Evolutionary conservation across 2,888 invertebrate species (phyloP).

Genomic region (Lithophane semibrunnea): DNA sequence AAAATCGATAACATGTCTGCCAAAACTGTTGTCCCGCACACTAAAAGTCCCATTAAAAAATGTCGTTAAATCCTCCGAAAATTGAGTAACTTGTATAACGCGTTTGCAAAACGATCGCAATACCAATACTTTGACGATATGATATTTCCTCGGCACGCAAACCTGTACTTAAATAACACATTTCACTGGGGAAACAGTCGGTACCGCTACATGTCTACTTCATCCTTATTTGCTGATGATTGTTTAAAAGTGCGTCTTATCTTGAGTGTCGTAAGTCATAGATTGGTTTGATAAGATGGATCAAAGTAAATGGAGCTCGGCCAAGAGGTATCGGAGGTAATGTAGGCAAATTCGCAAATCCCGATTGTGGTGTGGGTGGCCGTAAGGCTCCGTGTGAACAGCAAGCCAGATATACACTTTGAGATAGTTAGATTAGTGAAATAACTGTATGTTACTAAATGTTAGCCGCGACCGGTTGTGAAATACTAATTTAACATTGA

Average conservation of each 20-base stretch:
- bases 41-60: constrained; percentile 55
- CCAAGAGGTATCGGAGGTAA: constrained; percentile 69
- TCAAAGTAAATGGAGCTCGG: constrained; percentile 55
- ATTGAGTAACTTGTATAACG: constrained; percentile 65
- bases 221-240: constrained; percentile 46
- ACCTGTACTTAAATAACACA: constrained; percentile 71
- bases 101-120: constrained; percentile 65
- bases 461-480: constrained; percentile 63
- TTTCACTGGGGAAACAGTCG: constrained; percentile 65
- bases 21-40: constrained; percentile 35
- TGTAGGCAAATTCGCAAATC: constrained; percentile 76
- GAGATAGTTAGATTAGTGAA: constrained; percentile 70
- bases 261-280: constrained; percentile 53
- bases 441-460: constrained; percentile 75
- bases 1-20: constrained; percentile 67
- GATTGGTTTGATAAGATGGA: constrained; percentile 36
- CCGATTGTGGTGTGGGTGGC: constrained; percentile 73
- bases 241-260: constrained; percentile 61
- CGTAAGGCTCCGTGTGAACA: constrained; percentile 74
- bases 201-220: constrained; percentile 57
- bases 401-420: constrained; percentile 63
- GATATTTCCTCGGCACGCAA: constrained; percentile 73
- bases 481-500: constrained; percentile 68
- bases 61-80: constrained; percentile 58
- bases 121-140: constrained; percentile 69